Evolutionary conservation across 2,113 vertebrate genomes (phyloP).

Genomic region (Galemys pyrenaicus): DNA sequence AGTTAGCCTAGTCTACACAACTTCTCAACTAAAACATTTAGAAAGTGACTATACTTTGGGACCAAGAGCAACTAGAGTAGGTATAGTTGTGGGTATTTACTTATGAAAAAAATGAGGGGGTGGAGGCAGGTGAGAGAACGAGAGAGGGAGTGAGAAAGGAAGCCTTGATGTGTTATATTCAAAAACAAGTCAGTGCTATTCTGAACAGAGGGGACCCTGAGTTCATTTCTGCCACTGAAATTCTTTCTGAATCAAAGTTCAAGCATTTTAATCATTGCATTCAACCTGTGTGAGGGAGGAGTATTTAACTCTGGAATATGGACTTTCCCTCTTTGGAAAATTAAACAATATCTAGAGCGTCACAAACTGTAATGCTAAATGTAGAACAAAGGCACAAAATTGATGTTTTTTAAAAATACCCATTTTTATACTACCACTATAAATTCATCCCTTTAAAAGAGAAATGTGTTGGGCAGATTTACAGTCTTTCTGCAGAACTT

Average conservation of each 20-base stretch:
- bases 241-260: neutral
- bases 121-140: accelerated
- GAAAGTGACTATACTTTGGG: neutral
- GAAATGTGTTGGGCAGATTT: neutral
- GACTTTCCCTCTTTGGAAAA: neutral
- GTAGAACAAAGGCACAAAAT: neutral
- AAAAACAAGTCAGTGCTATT: neutral
- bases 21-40: neutral
- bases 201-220: neutral
- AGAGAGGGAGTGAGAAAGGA: accelerated
- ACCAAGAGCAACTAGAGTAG: neutral
- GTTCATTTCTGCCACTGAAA: neutral
- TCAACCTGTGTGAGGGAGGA: accelerated
- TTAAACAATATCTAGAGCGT: neutral
- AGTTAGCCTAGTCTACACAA: neutral
- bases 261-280: neutral
- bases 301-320: neutral
- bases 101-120: neutral
- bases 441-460: neutral
- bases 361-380: neutral
- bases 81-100: neutral
- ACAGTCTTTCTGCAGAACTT: neutral
- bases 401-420: neutral
- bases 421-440: neutral
- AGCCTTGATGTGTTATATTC: neutral